Evolutionary conservation across 2,797 vertebrate genomes (phyloP).

Genomic region (Stomatorhinus walkeri): DNA sequence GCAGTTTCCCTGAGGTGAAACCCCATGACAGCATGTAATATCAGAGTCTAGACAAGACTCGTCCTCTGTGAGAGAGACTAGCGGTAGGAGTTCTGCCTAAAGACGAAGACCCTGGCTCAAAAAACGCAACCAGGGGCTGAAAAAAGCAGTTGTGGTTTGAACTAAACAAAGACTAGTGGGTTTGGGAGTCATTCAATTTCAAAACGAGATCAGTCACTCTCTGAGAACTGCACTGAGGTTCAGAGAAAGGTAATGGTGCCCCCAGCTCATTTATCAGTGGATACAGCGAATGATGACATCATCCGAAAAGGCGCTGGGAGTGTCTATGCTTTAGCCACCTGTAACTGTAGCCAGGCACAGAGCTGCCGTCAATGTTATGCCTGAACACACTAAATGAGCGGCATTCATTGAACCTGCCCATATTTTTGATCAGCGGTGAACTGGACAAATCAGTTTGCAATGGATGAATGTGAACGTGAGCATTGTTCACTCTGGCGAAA

Average conservation of each 20-base stretch:
- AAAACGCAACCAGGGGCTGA: not conserved
- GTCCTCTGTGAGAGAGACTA: not conserved
- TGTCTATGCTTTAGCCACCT: not conserved
- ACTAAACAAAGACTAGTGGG: not conserved
- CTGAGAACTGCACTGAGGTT: not conserved
- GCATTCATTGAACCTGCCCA: not conserved
- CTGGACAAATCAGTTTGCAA: not conserved
- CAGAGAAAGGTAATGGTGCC: not conserved
- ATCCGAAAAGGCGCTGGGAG: not conserved
- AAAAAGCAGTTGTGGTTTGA: not conserved
- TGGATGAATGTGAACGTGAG: not conserved
- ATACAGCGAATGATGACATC: not conserved
- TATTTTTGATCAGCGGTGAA: not conserved
- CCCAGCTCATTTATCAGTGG: not conserved
- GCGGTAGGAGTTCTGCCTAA: not conserved
- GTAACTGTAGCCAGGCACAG: not conserved
- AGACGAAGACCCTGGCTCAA: not conserved
- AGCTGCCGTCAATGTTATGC: not conserved
- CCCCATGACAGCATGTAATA: not conserved
- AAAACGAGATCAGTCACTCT: not conserved
- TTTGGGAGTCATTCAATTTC: not conserved
- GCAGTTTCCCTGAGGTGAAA: not conserved
- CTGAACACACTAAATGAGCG: not conserved
- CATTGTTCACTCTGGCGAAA: not conserved
- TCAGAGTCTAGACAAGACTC: not conserved